These are phyloP conservation scores for Vultur gryphus DNA, from an alignment of 2,797 vertebrate genomes.

Conservation along the genomic window DNA sequence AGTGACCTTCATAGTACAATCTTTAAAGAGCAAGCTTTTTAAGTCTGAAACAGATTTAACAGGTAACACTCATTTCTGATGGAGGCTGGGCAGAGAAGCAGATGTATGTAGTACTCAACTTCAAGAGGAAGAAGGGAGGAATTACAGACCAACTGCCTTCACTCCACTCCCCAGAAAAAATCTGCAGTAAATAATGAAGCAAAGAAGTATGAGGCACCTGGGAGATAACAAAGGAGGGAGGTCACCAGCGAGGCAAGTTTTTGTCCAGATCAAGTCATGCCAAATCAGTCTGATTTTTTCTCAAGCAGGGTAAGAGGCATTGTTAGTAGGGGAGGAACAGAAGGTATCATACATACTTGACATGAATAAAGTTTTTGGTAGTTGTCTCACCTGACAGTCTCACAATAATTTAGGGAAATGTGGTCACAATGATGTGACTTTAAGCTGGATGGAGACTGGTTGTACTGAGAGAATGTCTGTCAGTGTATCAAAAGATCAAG, in stretches of 20 bases:
- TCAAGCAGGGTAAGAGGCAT: not conserved
- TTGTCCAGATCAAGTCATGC: not conserved
- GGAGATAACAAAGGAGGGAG: not conserved
- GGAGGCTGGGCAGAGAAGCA: not conserved
- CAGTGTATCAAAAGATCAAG: not conserved
- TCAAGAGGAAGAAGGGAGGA: not conserved
- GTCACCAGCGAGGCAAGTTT: not conserved
- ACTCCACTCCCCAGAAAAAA: not conserved
- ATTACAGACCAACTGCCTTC: not conserved
- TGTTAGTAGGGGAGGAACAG: not conserved
- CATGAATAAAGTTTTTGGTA: not conserved
- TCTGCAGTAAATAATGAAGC: not conserved
- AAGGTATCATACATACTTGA: not conserved
- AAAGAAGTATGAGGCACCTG: not conserved
- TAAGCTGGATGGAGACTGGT: not conserved
- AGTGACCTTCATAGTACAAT: not conserved
- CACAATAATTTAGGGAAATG: not conserved
- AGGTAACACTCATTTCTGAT: not conserved
- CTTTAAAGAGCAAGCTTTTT: not conserved
- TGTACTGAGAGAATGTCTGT: not conserved
- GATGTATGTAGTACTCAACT: not conserved
- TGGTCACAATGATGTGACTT: not conserved
- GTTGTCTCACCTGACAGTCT: not conserved
- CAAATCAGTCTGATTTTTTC: not conserved
- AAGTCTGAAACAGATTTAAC: not conserved